Evolutionary conservation across 2,797 vertebrate species (phyloP), one percentile per base, ranked within the genome.

Genomic region (Sebastes minor): DNA sequence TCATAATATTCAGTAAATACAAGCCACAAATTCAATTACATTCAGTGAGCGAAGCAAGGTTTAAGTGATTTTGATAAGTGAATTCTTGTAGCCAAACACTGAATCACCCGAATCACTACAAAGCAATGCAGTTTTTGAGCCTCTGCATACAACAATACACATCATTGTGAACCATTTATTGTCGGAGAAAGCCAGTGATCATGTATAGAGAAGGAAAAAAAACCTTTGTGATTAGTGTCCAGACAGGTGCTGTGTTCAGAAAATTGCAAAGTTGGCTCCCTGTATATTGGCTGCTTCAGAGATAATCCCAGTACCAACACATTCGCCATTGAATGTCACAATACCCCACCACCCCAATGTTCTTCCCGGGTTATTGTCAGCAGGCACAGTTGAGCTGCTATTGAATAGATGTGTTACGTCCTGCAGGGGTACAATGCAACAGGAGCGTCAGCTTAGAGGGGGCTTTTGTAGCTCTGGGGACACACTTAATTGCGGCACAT

Each of bases 401-500:
- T 75, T 93, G 82, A 90, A 88, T 78, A 71, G 87, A 82, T 74
- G 74, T 66, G 70, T 79, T 86, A 80, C 38, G 59, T 88, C 79
- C 85, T 86, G 70, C 77, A 63, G 84, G n/a, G 82, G 78, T 68
- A 79, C 76, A 88, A 73, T 89, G 84, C 76, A 89, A 82, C 66
- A 75, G 83, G 81, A 91, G 80, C 88, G 69, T 78, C 65, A 63
- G 80, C 74, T 91, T 74, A 89, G 62, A 88, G 52, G 35, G 56
- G 64, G 78, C 78, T 86, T 93, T 90, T 86, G 86, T 74, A 67
- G 64, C 87, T 78, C 73, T 72, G 65, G 88, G 90, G 87, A 84
- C 55, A 32, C 74, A 83, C 93, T 92, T 89, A 89, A 92, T 91
- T 89, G 91, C 53, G 66, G 72, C 8, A 6, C 85, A 84, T 89